phyloP scores from a whole-genome alignment of 2,113 vertebrate genomes.

The Brienomyrus longianalis region DNA sequence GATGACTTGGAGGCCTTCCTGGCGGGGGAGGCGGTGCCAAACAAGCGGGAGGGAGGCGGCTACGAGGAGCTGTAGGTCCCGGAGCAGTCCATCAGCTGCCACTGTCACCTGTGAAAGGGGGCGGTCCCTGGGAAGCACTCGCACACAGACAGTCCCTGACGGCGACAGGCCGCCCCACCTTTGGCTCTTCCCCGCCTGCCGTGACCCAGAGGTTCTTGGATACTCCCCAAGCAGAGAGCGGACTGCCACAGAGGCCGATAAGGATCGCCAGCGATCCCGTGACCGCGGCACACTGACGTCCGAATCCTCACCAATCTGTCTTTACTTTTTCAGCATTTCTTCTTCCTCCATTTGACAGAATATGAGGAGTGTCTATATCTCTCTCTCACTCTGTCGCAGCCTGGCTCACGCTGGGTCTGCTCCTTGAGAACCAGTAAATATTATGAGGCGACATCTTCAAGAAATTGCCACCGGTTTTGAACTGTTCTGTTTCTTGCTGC shows the following conservation, averaged over 20 bases:
- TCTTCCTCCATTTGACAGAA: background rate
- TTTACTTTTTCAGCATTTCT: background rate
- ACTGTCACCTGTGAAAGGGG: background rate
- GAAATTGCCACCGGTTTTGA: background rate
- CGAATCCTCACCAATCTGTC: background rate
- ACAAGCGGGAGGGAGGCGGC: conserved; percentile 72
- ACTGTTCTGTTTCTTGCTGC: background rate
- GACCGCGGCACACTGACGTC: background rate
- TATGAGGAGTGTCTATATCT: background rate
- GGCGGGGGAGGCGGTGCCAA: conserved; percentile 54
- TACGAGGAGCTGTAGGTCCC: conserved; percentile 84
- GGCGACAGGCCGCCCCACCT: background rate
- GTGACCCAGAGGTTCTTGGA: background rate
- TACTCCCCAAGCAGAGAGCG: background rate
- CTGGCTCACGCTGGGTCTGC: background rate
- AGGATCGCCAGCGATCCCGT: background rate
- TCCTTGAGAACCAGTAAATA: background rate
- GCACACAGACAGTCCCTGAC: background rate
- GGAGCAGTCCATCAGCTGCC: background rate
- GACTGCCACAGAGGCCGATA: no score
- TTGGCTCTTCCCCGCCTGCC: background rate
- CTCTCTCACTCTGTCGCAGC: background rate
- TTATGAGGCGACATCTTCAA: background rate
- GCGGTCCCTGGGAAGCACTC: background rate
- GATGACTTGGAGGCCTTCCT: conserved; percentile 90